These are phyloP conservation scores for Epinotia ramella DNA, from an alignment of 2,888 invertebrate genomes.

Conservation along the genomic window DNA sequence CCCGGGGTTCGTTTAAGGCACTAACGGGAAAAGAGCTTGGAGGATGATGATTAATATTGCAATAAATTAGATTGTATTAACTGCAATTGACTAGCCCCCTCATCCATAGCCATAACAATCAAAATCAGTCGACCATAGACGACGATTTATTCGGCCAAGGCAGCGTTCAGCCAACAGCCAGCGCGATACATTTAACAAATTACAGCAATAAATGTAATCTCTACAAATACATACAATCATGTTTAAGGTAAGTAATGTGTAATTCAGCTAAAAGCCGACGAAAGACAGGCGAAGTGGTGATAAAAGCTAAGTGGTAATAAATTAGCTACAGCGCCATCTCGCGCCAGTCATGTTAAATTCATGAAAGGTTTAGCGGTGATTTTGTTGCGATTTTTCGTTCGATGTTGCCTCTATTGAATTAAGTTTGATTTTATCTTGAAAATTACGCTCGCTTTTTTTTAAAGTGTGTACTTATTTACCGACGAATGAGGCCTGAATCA, in stretches of 20 bases:
- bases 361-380: slow-evolving; percentile 49
- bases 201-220: slow-evolving; percentile 39
- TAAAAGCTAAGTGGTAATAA: slow-evolving; percentile 48
- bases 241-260: slow-evolving; percentile 46
- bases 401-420: slow-evolving; percentile 19
- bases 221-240: slow-evolving; percentile 36
- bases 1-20: no score
- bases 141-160: slow-evolving; percentile 41
- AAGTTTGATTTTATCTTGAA: slow-evolving; percentile 1
- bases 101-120: slow-evolving; percentile 39
- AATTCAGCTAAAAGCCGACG: slow-evolving; percentile 47
- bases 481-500: no score
- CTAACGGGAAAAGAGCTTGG: no score
- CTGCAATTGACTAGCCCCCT: slow-evolving; percentile 6
- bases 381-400: slow-evolving; percentile 48
- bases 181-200: slow-evolving; percentile 44
- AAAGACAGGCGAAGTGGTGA: slow-evolving; percentile 44
- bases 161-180: slow-evolving; percentile 24
- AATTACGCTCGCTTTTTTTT: not conserved
- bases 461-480: no score
- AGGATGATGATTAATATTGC: not conserved
- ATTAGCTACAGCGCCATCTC: slow-evolving; percentile 49
- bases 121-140: slow-evolving; percentile 50
- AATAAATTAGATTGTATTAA: not conserved
- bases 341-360: slow-evolving; percentile 45